A percentile compares a stretch with the other conserved stretches of the same genome.
phyloP scores from a whole-genome alignment of 2,797 vertebrate species.

The Gambelia wislizenii region DNA sequence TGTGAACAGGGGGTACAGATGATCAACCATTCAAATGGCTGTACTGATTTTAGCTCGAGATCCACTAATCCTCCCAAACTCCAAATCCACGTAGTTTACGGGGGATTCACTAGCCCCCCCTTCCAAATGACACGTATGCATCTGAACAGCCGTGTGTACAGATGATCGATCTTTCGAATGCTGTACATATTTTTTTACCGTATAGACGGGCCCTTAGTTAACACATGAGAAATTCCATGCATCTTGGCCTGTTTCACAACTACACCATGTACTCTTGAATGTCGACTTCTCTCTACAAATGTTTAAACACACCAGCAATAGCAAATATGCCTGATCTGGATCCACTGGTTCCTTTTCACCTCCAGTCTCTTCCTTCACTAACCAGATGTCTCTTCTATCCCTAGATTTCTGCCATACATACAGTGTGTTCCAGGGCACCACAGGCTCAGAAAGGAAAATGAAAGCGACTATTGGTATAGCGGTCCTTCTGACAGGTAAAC shows the following conservation, averaged over 20 bases:
- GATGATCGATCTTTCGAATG: too few species aligned
- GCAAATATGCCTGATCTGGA: neutral
- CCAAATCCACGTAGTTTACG: too few species aligned
- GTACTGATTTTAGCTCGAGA: too few species aligned
- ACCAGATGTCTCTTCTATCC: neutral
- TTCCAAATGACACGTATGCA: too few species aligned
- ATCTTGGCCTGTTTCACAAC: neutral
- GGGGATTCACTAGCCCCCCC: too few species aligned
- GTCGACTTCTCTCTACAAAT: neutral
- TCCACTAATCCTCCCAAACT: too few species aligned
- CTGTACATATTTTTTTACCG: too few species aligned
- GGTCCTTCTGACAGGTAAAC: slow-evolving; percentile 80
- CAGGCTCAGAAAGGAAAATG: slow-evolving; percentile 56
- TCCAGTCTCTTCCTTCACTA: neutral
- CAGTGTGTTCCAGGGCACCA: neutral
- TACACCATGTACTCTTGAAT: neutral
- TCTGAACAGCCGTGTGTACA: too few species aligned
- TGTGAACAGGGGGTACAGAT: too few species aligned
- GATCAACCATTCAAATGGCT: too few species aligned
- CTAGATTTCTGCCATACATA: slow-evolving; percentile 3
- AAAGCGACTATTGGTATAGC: slow-evolving; percentile 70
- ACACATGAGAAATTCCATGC: neutral
- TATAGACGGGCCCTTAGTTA: too few species aligned
- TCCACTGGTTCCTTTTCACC: neutral
- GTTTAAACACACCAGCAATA: too few species aligned